Base-by-base conservation (phyloP, 2,113 vertebrate genomes). In the Australoheros scitulus region DNA sequence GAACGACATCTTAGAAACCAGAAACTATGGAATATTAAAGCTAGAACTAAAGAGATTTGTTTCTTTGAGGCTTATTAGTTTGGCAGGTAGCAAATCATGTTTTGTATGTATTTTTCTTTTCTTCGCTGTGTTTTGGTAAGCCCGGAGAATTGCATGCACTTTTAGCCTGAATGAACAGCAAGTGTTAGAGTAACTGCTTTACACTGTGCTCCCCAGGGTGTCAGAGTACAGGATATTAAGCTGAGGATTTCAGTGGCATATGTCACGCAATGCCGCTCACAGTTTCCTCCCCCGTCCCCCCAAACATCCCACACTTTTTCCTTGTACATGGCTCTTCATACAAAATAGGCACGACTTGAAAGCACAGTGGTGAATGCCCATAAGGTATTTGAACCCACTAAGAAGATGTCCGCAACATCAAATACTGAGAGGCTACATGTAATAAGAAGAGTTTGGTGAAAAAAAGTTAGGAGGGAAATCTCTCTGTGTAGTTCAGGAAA, bases 21-120 rank as follows among this genome's bases (percentile, higher is more conserved):
- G 18, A 59, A 79, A 78, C 80, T 81, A 83, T 89, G 36, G 82
- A 87, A 84, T 87, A 88, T 81, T 87, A 86, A 86, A 86, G 76
- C 82, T 64, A 72, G 76, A 87, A 90, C 83, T 60, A 85, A 88
- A 91, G 84, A 56, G 64, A 75, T 83, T 89, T 47, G 20, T 79
- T 81, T 91, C 61, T 76, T 76, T 80, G 26, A 58, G 60, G 77
- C 55, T 72, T 89, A 84, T 84, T 83, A 80, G 61, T 88, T 79
- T 81, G 79, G 70, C 74, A 86, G 61, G 77, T 65, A 55, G 32
- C 52, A 86, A 91, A 90, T 86, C 79, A 34, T 60, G 61, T 75
- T 85, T 83, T 75, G 13, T 75, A 7, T 72, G 6, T 72, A 18
- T 3, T 72, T 68, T 72, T n/a, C 36, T 38, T 38, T 0, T 1